phyloP scores from a whole-genome alignment of 2,888 invertebrate genomes.

The Heliconius charithonia region DNA sequence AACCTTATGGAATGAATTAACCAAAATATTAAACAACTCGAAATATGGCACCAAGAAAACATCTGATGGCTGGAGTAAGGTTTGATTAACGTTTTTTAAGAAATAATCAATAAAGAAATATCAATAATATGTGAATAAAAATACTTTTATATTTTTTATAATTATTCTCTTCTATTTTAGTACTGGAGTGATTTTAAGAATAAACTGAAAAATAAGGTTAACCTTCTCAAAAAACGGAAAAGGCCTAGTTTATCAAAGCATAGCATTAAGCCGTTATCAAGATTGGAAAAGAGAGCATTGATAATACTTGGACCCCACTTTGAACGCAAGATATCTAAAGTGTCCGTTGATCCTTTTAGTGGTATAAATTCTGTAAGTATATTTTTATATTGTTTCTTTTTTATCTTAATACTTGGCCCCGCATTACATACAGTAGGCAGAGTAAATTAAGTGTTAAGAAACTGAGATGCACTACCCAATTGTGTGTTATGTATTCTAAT shows the following conservation, averaged over 20 bases:
- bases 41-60: constrained; percentile 61
- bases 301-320: constrained; percentile 66
- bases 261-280: constrained; percentile 59
- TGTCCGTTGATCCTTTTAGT: constrained; percentile 45
- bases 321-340: constrained; percentile 55
- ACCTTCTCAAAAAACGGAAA: constrained; percentile 56
- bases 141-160: too few relatives aligned
- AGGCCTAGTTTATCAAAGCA: constrained; percentile 52
- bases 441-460: too few relatives aligned
- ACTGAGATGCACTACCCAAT: too few relatives aligned
- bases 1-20: constrained; percentile 64
- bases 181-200: constrained; percentile 76
- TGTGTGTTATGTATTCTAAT: too few relatives aligned
- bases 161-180: constrained; percentile 52
- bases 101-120: too few relatives aligned
- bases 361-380: constrained; percentile 55
- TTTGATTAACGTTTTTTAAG: constrained; percentile 50
- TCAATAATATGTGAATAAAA: too few relatives aligned
- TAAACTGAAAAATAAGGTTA: constrained; percentile 67
- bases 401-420: too few relatives aligned
- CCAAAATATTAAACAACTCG: constrained; percentile 60
- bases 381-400: background rate
- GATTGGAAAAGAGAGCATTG: constrained; percentile 64
- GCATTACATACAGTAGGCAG: too few relatives aligned
- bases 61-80: constrained; percentile 71